A percentile compares a stretch with the other conserved stretches of the same genome.
phyloP scores from a whole-genome alignment of 2,113 vertebrate species.

The Spilogale gracilis region DNA sequence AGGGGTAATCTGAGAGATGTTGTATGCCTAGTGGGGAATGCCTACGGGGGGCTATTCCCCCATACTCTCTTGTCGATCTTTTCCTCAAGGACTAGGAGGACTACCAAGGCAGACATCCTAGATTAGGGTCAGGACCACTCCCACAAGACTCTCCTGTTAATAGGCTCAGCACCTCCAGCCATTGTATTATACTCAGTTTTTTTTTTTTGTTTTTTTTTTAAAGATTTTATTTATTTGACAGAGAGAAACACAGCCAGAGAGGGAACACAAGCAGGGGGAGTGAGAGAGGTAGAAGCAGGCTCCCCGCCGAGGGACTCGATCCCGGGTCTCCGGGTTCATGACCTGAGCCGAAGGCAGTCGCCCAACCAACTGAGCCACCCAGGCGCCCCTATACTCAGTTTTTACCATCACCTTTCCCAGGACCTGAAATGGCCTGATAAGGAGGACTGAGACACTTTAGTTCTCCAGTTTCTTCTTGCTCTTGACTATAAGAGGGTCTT shows the following conservation, averaged over 20 bases:
- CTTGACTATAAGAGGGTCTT: neutral
- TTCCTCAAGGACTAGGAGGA: neutral
- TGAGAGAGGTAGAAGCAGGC: too few relatives aligned
- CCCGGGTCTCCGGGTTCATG: too few relatives aligned
- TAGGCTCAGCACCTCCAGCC: neutral
- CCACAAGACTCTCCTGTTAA: neutral
- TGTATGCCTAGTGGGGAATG: neutral
- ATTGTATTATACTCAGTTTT: neutral
- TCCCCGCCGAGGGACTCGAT: too few relatives aligned
- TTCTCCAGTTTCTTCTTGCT: slow-evolving; percentile 4
- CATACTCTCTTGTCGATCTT: neutral
- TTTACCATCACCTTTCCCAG: neutral
- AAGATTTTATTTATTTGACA: too few relatives aligned
- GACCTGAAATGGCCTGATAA: neutral
- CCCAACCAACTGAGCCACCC: too few relatives aligned
- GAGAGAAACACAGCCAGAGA: too few relatives aligned
- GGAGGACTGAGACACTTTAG: neutral
- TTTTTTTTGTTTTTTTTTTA: neutral
- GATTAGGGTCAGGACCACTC: neutral
- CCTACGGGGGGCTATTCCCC: neutral
- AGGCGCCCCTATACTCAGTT: neutral
- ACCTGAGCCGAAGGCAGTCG: too few relatives aligned
- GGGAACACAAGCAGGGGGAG: too few relatives aligned
- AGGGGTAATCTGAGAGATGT: neutral
- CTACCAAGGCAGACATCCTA: neutral